Base-by-base conservation (phyloP, 2,888 invertebrate species). In the Punctoribates punctum region DNA sequence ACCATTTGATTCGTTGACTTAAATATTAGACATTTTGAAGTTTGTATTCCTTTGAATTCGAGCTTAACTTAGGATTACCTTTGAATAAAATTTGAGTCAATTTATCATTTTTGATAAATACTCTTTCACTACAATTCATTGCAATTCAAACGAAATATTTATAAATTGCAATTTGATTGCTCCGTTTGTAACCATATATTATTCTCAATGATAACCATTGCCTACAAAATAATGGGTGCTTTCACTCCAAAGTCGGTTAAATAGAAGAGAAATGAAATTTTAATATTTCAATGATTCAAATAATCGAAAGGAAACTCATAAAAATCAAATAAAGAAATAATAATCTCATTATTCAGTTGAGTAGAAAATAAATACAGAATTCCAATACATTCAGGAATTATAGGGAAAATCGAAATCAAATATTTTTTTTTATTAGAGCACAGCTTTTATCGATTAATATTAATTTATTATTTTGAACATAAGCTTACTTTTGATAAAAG, bases 381-480 rank as follows among this genome's bases (percentile, higher is more conserved):
- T 34, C 34, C 34, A 34, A 34, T 34, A 8, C 34, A 34, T 34
- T 34, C 8, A 34, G 4, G 34, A 8, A 34, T 34, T 34, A 8
- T 6, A 34, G 34, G 8, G 8, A 34, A 54, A 54, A 54, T 15
- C n/a, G n/a, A 27, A 62, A 62, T 62, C 62, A 29, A 17, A 34
- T 29, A 62, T 62, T 3, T 34, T 34, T 62, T 34, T 11, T 25
- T 27, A 34, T 62, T 11, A 15, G 29, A 62, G 15, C 29, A 3
- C 15, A 54, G 54, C 20, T 62, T 62, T 62, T 62, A 62, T 62
- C 34, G 27, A 62, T 62, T 62, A 13, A n/a, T 62, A 27, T 62
- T 62, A 34, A 62, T 62, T 62, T 62, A 62, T 27, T 34, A 62
- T 62, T 62, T 27, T 17, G 17, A 62, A 62, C 62, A 62, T 62